phyloP scores from a whole-genome alignment of 1,140 invertebrate genomes.

The Solenopsis fugax region DNA sequence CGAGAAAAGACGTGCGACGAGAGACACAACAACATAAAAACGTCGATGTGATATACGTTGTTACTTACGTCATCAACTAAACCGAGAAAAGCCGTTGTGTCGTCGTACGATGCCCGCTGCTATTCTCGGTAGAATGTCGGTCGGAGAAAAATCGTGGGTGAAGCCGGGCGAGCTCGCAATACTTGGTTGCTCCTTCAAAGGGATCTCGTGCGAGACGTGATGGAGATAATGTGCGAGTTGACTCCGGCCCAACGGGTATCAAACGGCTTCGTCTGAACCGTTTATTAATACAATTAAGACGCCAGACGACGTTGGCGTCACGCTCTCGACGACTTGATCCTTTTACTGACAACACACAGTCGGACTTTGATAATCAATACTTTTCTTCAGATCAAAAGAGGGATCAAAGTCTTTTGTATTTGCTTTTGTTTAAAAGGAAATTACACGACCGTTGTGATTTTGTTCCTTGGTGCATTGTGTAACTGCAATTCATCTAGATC shows the following conservation, averaged over 20 bases:
- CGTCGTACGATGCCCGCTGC: constrained; percentile 28
- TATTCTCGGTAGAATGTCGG: constrained; percentile 49
- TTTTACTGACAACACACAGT: constrained; percentile 55
- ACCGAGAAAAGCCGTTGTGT: constrained; percentile 3
- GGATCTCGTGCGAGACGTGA: constrained; percentile 19
- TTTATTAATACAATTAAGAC: constrained; percentile 81
- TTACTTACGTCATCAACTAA: constrained; percentile 45
- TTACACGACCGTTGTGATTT: not conserved
- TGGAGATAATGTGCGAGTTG: constrained; percentile 60
- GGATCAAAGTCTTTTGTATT: constrained; percentile 12
- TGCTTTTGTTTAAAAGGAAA: constrained; percentile 1
- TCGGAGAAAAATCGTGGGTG: constrained; percentile 42
- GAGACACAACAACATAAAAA: not conserved
- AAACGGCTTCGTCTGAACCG: constrained; percentile 63
- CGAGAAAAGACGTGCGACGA: not conserved
- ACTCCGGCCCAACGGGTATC: constrained; percentile 59
- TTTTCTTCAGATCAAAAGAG: not conserved
- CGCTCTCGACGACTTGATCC: constrained; percentile 73
- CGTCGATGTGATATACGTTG: constrained; percentile 32
- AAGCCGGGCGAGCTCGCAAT: constrained; percentile 61
- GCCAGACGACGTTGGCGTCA: constrained; percentile 77
- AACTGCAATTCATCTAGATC: not conserved
- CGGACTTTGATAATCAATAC: constrained; percentile 29
- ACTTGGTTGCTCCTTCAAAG: constrained; percentile 10
- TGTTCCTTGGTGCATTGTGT: not conserved